Evolutionary conservation across 1,140 invertebrate genomes (phyloP), one percentile per base, ranked within the genome.

Genomic region (Homarus americanus): DNA sequence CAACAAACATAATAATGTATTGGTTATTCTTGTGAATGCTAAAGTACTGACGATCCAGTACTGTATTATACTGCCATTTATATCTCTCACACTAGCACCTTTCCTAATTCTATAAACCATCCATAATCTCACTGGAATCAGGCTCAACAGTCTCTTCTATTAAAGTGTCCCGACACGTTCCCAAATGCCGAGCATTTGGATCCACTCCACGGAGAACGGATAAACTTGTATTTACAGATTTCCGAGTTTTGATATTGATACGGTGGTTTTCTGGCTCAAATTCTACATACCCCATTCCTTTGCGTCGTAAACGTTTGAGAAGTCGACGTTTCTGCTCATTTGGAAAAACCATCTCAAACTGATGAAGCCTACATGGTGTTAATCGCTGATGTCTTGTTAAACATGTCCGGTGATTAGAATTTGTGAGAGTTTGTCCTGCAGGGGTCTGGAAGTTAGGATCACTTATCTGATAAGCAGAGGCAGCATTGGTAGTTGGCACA

Each of bases 241-340:
- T 86, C 34, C 80, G 49, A 34, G 91, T 91, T 73, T 82, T 91
- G 36, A 91, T 73, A 41, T 82, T 91, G 44, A 91, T 91, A 40
- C 83, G 91, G 58, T 69, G 85, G 73, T 91, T 91, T 73, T 91
- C 91, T 58, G 91, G 91, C 66, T 91, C 91, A 87, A 87, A 87
- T 49, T 91, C 84, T 41, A 91, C 84, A 63, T 82, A 40, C 4
- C 79, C 78, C 40, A 91, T 76, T 73, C 91, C 91, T 75, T 87
- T 87, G 69, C 79, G 84, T 34, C 72, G 53, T 20, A 91, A 86
- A 17, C 91, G 76, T 41, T 87, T 91, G 12, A 87, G 83, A 73
- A 91, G 91, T n/a, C 85, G 84, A 10, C 79, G 84, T 82, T 87
- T 91, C 32, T 82, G 76, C 66, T 91, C 79, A 28, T 75, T 41